Conservation (phyloP, 2,113 vertebrate genomes). For the Caloenas nicobarica region DNA sequence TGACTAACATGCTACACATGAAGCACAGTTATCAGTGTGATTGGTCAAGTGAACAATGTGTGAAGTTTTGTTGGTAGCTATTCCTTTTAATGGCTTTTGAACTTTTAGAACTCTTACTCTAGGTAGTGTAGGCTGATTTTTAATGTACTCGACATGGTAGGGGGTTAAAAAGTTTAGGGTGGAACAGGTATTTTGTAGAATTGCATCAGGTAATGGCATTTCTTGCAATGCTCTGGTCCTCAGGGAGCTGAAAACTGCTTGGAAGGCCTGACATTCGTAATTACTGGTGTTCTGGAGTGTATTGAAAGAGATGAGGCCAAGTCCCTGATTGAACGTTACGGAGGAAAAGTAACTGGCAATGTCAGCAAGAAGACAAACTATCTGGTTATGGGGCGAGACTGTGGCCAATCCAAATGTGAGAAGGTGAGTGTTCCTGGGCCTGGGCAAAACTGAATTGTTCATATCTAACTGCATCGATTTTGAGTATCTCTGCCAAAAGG, state of each 20-base stretch:
- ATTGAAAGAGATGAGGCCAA: conserved; percentile 94
- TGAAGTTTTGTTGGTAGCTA: neutral
- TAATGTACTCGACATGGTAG: neutral
- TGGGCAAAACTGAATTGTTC: accelerated
- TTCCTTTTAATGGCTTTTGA: neutral
- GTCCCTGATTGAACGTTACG: conserved; percentile 91
- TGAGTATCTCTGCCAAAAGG: neutral
- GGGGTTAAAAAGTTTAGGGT: neutral
- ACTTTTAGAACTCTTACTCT: neutral
- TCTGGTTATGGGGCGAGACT: conserved; percentile 91
- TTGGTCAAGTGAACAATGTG: neutral
- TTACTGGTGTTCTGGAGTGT: conserved; percentile 94
- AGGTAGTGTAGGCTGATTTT: neutral
- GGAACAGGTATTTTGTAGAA: neutral
- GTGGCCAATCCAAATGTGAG: conserved; percentile 88
- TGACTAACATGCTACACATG: neutral
- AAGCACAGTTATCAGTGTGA: neutral
- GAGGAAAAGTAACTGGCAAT: conserved; percentile 95
- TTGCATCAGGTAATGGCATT: conserved; percentile 7
- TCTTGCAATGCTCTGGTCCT: conserved; percentile 48
- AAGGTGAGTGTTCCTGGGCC: conserved; percentile 78
- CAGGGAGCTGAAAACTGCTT: conserved; percentile 97
- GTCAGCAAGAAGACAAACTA: conserved; percentile 96
- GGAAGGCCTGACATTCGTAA: conserved; percentile 92
- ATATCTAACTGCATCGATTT: neutral